Base-by-base conservation (phyloP, 2,888 invertebrate genomes). In the Oligia fasciuncula region DNA sequence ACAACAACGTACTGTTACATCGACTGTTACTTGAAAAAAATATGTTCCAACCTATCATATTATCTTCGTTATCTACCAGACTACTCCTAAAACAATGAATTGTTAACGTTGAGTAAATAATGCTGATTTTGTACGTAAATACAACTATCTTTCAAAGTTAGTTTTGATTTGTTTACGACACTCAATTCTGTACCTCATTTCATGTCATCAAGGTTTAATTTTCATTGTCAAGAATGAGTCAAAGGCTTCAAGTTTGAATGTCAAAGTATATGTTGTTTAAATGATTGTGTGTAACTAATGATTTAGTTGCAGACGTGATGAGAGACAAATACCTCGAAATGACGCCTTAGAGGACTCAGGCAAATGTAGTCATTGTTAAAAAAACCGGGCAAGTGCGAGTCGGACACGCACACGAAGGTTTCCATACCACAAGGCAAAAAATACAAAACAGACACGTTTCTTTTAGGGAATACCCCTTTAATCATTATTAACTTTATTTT, bases 11-110 rank as follows among this genome's bases (percentile, higher is more conserved):
- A 17, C 78, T 69, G 46, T 76, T 67, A 69, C 87, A 65, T 75
- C 66, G 74, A 83, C 81, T 84, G 84, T 73, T 81, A 77, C 46
- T 69, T 73, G 69, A 85, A 88, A 88, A 83, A 88, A 90, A 85
- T 84, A 79, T 84, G 80, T 84, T 84, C 68, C 83, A 81, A 81
- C 77, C 81, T 81, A 79, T 79, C 76, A 76, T 49, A 68, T 75
- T 83, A 85, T 87, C 84, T 80, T 57, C 17, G 65, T 82, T 90
- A 90, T 89, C 89, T 76, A 14, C 29, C 68, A 77, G 71, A 88
- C 87, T 80, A 76, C 76, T 84, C 66, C 63, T 85, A 79, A 83
- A 82, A 89, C 87, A 89, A 87, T 89, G 73, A 87, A 86, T 66
- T 83, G 74, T 85, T 85, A 83, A 78, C 81, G 80, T 35, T 17